Evolutionary conservation across 1,140 invertebrate genomes (phyloP).

Genomic region (Meloidogyne hapla): DNA sequence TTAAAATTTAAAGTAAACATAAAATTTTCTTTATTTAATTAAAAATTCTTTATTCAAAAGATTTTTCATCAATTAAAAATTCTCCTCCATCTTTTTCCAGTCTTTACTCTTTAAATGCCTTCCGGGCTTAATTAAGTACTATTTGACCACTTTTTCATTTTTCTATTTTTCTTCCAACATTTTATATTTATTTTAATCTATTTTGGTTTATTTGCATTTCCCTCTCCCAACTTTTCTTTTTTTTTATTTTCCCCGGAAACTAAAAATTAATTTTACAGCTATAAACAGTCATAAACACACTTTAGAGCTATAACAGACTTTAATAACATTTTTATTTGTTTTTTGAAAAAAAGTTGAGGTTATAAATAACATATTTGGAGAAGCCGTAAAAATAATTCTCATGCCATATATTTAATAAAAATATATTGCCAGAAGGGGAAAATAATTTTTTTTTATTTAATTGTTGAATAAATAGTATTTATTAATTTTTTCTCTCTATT

Average conservation of each 20-base stretch:
- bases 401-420: conserved; percentile 4
- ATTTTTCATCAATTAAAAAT: neutral
- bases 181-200: conserved; percentile 7
- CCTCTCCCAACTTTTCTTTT: neutral
- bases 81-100: neutral
- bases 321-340: conserved; percentile 1
- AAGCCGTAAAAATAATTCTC: conserved; percentile 26
- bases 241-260: neutral
- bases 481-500: no score
- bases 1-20: neutral
- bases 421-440: neutral
- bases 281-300: neutral
- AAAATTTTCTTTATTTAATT: neutral
- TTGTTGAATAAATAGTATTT: neutral
- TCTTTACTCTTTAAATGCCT: neutral
- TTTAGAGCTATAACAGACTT: neutral
- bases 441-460: neutral
- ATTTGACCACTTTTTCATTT: neutral
- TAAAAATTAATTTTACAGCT: conserved; percentile 23
- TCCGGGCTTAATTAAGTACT: neutral
- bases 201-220: conserved; percentile 24
- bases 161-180: neutral
- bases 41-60: neutral
- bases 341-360: neutral
- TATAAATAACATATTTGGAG: neutral